Evolutionary conservation across 35 echinoderm and acorn worm genomes (phyloP), one percentile per base, ranked within the genome.

Genomic region (Holothuria glaberrima): DNA sequence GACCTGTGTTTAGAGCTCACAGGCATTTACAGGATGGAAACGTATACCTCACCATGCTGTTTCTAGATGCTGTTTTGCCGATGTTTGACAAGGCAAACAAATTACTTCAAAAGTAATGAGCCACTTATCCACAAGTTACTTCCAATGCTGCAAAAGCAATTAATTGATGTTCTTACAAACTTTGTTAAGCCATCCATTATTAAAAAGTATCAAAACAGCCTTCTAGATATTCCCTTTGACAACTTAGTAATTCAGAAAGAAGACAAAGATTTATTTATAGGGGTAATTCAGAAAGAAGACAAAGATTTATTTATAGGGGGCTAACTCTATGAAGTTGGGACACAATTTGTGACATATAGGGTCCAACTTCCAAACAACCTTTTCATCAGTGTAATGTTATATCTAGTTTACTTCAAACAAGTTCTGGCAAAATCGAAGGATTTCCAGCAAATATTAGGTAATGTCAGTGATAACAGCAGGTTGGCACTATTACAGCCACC

Each of bases 51-150:
- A 38, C 34, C 29, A 75, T 75, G 71, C 12, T 75, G 13, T 75
- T 75, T 75, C 32, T 75, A 36, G 71, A 75, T 75, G 71, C 19
- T 65, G 61, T n/a, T 65, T 65, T 65, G 61, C 61, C 61, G 17
- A 6, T 65, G 27, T 65, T 21, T 65, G 19, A 65, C 27, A 65
- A 65, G 61, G 17, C 61, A 65, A 65, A 65, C 61, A 65, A 6
- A 65, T 16, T 65, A 4, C 61, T 65, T 65, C 61, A n/a, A 65
- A 65, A 75, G 71, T 75, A 32, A 75, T 75, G 71, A 75, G 36
- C 71, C 71, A 75, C 34, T 38, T 75, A 75, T 75, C 32, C 71
- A 75, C 32, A 75, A 75, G 33, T 75, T 75, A 75, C 71, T 75
- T 75, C 31, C 71, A 75, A 44, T 32, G 2, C 32, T 75, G 32